phyloP scores from a whole-genome alignment of 37 sponge, comb jelly and placozoan species.

The Eunapius fragilis region DNA sequence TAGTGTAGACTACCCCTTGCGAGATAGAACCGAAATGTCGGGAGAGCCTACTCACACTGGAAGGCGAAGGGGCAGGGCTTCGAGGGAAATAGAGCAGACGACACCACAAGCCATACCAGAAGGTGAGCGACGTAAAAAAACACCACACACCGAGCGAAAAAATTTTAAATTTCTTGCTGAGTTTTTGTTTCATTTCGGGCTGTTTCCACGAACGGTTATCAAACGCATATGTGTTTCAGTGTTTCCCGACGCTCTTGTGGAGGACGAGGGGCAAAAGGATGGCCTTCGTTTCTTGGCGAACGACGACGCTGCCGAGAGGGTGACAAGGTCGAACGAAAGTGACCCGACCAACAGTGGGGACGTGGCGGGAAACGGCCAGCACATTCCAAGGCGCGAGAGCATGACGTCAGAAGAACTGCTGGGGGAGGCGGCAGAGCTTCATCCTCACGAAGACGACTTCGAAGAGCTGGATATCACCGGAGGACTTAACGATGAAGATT shows the following conservation, averaged over 20 bases:
- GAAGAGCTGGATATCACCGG: neutral
- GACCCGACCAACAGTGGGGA: neutral
- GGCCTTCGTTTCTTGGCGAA: neutral
- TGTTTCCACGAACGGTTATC: neutral
- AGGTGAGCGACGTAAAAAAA: neutral
- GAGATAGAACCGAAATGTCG: neutral
- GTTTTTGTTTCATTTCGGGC: neutral
- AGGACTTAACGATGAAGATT: neutral
- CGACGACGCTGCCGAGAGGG: neutral
- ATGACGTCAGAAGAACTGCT: neutral
- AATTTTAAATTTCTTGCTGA: neutral
- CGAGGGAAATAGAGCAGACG: neutral
- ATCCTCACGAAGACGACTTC: neutral
- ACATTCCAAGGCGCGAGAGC: neutral
- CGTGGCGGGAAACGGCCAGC: neutral
- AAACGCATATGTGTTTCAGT: neutral
- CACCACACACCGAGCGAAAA: no score
- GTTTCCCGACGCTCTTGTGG: neutral
- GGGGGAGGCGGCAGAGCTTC: neutral
- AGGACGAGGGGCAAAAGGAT: neutral
- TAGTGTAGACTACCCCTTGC: no score
- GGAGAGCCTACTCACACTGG: neutral
- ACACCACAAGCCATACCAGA: neutral
- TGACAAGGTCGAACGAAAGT: neutral
- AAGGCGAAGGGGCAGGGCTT: neutral